Conservation (phyloP, 2,888 invertebrate genomes). For the Deladenus siricidicola region DNA sequence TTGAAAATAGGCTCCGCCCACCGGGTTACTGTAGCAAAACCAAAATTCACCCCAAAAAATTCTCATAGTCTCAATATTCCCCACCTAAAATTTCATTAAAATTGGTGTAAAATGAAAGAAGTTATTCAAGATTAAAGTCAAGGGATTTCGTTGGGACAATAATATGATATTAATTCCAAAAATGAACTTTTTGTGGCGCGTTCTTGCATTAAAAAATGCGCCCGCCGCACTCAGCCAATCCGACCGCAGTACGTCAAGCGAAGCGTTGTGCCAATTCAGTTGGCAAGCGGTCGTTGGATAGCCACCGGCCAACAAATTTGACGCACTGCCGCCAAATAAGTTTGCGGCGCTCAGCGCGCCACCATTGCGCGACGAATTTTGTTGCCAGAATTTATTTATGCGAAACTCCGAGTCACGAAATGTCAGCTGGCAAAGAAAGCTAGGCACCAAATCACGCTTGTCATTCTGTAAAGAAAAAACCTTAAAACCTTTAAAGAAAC, state of each 20-base stretch:
- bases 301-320: background rate
- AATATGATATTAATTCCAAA: no score
- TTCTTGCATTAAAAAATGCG: constrained; percentile 71
- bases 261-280: constrained; percentile 76
- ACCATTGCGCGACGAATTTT: constrained; percentile 54
- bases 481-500: background rate
- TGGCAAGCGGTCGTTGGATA: constrained; percentile 73
- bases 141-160: background rate
- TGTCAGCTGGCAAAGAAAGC: constrained; percentile 40
- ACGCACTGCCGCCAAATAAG: background rate
- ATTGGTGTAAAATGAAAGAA: no score
- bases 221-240: constrained; percentile 74
- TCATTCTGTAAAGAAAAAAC: background rate
- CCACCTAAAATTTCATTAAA: no score
- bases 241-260: constrained; percentile 64
- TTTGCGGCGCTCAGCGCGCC: background rate
- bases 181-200: background rate
- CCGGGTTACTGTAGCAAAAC: no score
- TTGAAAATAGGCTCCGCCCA: no score
- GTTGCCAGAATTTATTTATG: constrained; percentile 83
- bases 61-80: no score
- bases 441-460: constrained; percentile 26
- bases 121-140: no score
- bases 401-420: constrained; percentile 79
- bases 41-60: no score